Evolutionary conservation across 2,888 invertebrate genomes (phyloP), one percentile per base, ranked within the genome.

Genomic region (Metallyticus violacea): DNA sequence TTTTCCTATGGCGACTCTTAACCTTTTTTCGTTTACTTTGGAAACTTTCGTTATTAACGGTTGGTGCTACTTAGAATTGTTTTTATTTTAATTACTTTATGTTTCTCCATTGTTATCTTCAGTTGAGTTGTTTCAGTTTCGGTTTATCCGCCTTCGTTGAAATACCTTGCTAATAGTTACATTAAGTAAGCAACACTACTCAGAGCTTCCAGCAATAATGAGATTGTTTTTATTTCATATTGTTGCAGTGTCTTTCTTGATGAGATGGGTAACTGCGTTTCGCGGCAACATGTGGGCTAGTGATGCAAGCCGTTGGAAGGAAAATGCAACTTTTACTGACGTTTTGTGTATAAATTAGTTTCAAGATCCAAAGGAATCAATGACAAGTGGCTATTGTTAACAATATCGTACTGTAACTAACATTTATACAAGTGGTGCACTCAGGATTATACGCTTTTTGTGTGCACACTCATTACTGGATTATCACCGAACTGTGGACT

Each of bases 161-260:
- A n/a, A 22, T 22, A 62, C 40, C n/a, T 62, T 62, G 40, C 40
- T 62, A 22, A 62, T 62, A 15, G 40, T 62, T 15, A 15, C 22
- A n/a, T n/a, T n/a, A n/a, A n/a, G n/a, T n/a, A n/a, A n/a, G n/a
- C n/a, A 62, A 62, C 22, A 15, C 40, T 22, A 62, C 15, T 22
- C 40, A 62, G 15, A 4, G 6, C 40, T 15, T 4, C 15, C 40
- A 62, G 22, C 40, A 62, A 62, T 62, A 62, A 15, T 62, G 40
- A 62, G 22, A 22, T 62, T 62, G 40, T 62, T 77, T 26, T 77
- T 26, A 76, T 77, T 77, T 77, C 77, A 77, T n/a, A 62, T 62
- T 83, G 83, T 83, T 83, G 7, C 83, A 83, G 83, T 83, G 83
- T 62, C 76, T 22, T 26, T 76, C 76, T 82, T 82, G 82, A 82